A percentile compares a stretch with the other conserved stretches of the same genome.
phyloP scores from a whole-genome alignment of 2,888 invertebrate species.

The Petrolisthes manimaculis region DNA sequence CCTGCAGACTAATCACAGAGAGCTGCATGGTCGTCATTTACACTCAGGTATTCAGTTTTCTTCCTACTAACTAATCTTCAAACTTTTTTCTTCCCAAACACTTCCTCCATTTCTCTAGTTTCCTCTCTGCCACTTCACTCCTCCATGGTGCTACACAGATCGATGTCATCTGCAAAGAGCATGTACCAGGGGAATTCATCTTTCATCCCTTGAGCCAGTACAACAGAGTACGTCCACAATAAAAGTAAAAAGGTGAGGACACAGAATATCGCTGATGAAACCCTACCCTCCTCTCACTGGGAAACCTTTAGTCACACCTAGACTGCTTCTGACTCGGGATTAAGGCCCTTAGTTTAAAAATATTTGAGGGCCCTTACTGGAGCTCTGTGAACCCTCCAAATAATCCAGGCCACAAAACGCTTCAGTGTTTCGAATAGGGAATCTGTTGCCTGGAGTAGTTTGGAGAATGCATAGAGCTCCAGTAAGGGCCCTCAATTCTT shows the following conservation, averaged over 20 bases:
- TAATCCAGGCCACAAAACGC: too few relatives aligned
- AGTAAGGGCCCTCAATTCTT: too few relatives aligned
- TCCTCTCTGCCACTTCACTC: background rate
- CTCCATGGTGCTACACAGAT: background rate
- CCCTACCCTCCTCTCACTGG: background rate
- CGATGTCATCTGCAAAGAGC: slow-evolving; percentile 14
- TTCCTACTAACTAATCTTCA: background rate
- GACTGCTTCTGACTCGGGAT: background rate
- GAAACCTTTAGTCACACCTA: background rate
- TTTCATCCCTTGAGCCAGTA: background rate
- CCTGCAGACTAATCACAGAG: too few relatives aligned
- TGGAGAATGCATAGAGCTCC: too few relatives aligned
- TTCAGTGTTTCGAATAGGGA: too few relatives aligned
- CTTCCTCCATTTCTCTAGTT: background rate
- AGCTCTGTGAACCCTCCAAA: too few relatives aligned
- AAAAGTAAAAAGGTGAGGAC: background rate
- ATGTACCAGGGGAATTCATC: background rate
- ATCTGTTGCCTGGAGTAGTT: too few relatives aligned
- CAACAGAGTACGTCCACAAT: slow-evolving; percentile 1
- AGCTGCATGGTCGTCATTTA: too few relatives aligned
- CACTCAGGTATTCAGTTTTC: background rate
- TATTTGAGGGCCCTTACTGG: too few relatives aligned
- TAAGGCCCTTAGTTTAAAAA: too few relatives aligned
- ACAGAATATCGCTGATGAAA: slow-evolving; percentile 3
- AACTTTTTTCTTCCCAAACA: background rate